A percentile compares a stretch with the other conserved stretches of the same genome.
Conservation (phyloP, 2,888 invertebrate genomes). For the Sthenelais limicola region DNA sequence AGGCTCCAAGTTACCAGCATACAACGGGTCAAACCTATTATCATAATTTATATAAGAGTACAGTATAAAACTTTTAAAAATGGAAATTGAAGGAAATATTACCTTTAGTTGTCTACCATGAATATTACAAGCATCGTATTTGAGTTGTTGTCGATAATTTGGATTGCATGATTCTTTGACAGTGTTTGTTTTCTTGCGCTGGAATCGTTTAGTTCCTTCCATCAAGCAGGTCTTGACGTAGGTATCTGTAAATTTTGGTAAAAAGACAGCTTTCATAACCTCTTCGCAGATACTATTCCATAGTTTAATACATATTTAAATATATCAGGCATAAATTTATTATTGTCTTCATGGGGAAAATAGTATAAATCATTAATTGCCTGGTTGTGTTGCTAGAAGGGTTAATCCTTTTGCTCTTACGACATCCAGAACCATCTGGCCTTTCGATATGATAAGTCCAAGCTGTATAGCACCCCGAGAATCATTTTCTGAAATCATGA, state of each 20-base stretch:
- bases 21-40: too few species aligned
- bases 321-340: too few species aligned
- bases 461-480: conserved; percentile 85
- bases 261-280: too few species aligned
- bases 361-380: too few species aligned
- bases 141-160: conserved; percentile 88
- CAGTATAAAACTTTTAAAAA: too few species aligned
- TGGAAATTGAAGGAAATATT: too few species aligned
- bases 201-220: conserved; percentile 89
- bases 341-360: too few species aligned
- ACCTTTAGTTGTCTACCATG: conserved; percentile 81
- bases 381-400: conserved; percentile 80
- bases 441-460: conserved; percentile 91
- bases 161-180: conserved; percentile 87
- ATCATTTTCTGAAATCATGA: too few species aligned
- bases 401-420: conserved; percentile 82
- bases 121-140: conserved; percentile 79
- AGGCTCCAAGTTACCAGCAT: too few species aligned
- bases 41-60: too few species aligned
- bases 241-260: conserved; percentile 85
- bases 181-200: conserved; percentile 92
- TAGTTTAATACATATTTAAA: too few species aligned
- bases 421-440: conserved; percentile 91
- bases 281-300: too few species aligned
- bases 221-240: conserved; percentile 95